Percentiles rank a stretch among this genome's conserved stretches.
These are phyloP conservation scores for Larimichthys polyactis DNA, from an alignment of 2,113 vertebrate species.

Conservation along the genomic window DNA sequence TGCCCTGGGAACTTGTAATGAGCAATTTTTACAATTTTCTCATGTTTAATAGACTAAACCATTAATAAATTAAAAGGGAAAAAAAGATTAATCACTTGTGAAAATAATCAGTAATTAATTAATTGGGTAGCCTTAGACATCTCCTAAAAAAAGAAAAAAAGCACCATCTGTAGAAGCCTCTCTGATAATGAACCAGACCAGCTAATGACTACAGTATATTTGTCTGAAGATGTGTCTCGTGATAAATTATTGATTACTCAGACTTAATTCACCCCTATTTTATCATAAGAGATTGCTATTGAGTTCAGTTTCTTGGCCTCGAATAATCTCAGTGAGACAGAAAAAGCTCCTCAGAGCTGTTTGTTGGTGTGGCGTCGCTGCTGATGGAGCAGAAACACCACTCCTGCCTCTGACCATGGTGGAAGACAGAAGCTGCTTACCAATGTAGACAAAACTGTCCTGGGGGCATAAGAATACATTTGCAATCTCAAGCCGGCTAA, in stretches of 20 bases:
- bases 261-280: constrained; percentile 21
- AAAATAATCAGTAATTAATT: constrained; percentile 3
- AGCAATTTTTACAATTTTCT: neutral
- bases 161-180: neutral
- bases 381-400: neutral
- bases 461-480: constrained; percentile 44
- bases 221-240: constrained; percentile 25
- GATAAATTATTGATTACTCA: constrained; percentile 38
- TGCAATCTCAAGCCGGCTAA: constrained; percentile 28
- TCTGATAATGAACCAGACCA: constrained; percentile 16
- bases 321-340: neutral
- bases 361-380: constrained; percentile 8
- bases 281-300: constrained; percentile 8
- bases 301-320: neutral
- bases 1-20: neutral
- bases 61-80: neutral
- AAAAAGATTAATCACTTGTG: neutral
- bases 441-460: constrained; percentile 36
- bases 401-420: constrained; percentile 16
- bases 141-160: neutral
- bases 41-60: neutral
- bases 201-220: constrained; percentile 16
- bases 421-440: constrained; percentile 18
- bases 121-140: neutral
- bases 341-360: neutral